Conservation (phyloP, 2,113 vertebrate species). For the Morone saxatilis region DNA sequence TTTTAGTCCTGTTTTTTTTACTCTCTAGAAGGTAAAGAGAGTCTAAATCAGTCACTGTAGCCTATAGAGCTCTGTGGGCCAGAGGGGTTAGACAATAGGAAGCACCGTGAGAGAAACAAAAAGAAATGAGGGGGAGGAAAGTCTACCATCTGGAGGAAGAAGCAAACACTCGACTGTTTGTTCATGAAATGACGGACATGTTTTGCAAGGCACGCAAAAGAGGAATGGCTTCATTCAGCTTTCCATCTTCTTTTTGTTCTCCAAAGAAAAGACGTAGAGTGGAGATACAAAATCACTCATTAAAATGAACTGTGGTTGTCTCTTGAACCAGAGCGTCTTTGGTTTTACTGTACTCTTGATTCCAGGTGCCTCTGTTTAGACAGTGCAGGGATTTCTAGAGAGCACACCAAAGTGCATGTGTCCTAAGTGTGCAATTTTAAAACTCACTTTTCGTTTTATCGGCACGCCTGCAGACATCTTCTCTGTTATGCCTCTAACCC, state of each 20-base stretch:
- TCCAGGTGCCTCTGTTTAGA: constrained; percentile 16
- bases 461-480: constrained; percentile 26
- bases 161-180: constrained; percentile 79
- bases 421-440: constrained; percentile 35
- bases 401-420: constrained; percentile 22
- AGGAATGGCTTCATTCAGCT: constrained; percentile 55
- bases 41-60: constrained; percentile 73
- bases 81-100: constrained; percentile 58
- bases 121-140: constrained; percentile 51
- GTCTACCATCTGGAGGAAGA: constrained; percentile 80
- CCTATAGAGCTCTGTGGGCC: constrained; percentile 49
- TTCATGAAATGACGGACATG: constrained; percentile 61
- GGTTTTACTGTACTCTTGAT: constrained; percentile 19
- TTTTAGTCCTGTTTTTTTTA: constrained; percentile 41
- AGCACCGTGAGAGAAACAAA: constrained; percentile 48
- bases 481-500: constrained; percentile 47
- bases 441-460: constrained; percentile 41
- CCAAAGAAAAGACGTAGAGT: constrained; percentile 9
- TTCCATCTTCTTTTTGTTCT: constrained; percentile 47
- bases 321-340: background rate
- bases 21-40: constrained; percentile 61
- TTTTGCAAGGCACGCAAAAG: constrained; percentile 40
- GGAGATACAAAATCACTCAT: constrained; percentile 21
- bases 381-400: constrained; percentile 9
- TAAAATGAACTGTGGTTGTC: constrained; percentile 15